Evolutionary conservation across 2,797 vertebrate species (phyloP).

Genomic region (Psittacula echo): DNA sequence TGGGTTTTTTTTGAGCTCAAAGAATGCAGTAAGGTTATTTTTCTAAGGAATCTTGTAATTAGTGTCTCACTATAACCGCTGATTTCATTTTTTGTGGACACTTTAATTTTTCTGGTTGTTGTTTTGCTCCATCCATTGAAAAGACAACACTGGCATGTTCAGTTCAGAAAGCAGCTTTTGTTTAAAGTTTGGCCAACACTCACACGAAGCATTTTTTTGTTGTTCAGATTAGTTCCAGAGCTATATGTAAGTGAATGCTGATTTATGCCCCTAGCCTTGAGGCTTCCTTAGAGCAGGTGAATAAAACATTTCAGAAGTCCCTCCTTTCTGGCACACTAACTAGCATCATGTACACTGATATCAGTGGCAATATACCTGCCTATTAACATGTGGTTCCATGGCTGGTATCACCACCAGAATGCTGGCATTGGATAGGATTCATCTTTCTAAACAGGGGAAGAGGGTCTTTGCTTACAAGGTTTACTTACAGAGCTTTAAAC

Average conservation of each 20-base stretch:
- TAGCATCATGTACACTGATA: background rate
- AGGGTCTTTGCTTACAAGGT: background rate
- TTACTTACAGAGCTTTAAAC: background rate
- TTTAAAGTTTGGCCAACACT: background rate
- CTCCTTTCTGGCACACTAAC: background rate
- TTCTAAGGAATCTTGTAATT: background rate
- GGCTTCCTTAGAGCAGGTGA: background rate
- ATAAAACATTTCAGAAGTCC: background rate
- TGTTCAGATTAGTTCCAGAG: background rate
- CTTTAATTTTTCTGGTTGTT: background rate
- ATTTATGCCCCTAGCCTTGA: background rate
- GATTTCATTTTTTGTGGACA: background rate
- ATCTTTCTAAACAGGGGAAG: background rate
- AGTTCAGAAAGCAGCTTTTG: background rate
- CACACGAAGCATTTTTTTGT: background rate
- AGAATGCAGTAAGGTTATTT: background rate
- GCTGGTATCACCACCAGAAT: background rate
- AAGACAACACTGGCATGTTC: background rate
- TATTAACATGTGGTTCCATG: background rate
- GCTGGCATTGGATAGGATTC: background rate
- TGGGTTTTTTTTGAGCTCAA: rapidly evolving
- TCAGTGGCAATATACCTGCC: background rate
- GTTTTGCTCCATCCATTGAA: background rate
- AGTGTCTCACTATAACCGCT: background rate
- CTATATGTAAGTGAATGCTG: background rate